Percentiles rank a stretch among this genome's conserved stretches.
These are phyloP conservation scores for Anthopleura sola DNA, from an alignment of 64 coral and sea anemone genomes.

Conservation along the genomic window DNA sequence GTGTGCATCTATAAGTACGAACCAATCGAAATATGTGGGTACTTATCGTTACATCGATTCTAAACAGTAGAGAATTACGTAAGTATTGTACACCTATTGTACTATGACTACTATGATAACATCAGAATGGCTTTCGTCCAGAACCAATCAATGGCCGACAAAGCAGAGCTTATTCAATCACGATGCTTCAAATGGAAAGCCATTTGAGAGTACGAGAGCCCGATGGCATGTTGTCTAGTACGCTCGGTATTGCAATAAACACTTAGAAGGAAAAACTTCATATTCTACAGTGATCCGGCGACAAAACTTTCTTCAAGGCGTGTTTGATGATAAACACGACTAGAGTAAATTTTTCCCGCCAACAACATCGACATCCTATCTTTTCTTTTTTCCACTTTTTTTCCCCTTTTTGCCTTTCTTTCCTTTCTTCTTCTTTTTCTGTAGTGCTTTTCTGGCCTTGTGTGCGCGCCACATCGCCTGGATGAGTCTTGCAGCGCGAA, in stretches of 20 bases:
- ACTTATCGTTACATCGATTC: neutral
- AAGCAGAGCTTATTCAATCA: too few relatives aligned
- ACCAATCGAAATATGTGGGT: neutral
- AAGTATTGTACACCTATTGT: neutral
- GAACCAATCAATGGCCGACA: neutral
- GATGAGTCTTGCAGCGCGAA: slow-evolving; percentile 84
- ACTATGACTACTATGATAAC: too few relatives aligned
- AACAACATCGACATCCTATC: neutral
- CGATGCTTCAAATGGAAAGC: too few relatives aligned
- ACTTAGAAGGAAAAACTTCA: too few relatives aligned
- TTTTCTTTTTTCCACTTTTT: slow-evolving; percentile 77
- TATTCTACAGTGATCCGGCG: neutral
- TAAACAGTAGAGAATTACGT: neutral
- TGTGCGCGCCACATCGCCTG: slow-evolving; percentile 92
- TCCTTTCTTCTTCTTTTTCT: slow-evolving; percentile 81
- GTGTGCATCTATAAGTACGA: too few relatives aligned
- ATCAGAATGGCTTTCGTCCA: neutral
- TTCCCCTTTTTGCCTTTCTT: slow-evolving; percentile 80
- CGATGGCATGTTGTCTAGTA: too few relatives aligned
- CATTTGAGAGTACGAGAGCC: neutral
- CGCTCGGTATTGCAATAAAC: too few relatives aligned
- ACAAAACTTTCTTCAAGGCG: neutral
- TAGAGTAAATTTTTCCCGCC: neutral
- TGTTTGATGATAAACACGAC: neutral
- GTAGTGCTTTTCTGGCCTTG: slow-evolving; percentile 86